Evolutionary conservation across 2,888 invertebrate genomes (phyloP), one percentile per base, ranked within the genome.

Genomic region (Alloplasta piceator): DNA sequence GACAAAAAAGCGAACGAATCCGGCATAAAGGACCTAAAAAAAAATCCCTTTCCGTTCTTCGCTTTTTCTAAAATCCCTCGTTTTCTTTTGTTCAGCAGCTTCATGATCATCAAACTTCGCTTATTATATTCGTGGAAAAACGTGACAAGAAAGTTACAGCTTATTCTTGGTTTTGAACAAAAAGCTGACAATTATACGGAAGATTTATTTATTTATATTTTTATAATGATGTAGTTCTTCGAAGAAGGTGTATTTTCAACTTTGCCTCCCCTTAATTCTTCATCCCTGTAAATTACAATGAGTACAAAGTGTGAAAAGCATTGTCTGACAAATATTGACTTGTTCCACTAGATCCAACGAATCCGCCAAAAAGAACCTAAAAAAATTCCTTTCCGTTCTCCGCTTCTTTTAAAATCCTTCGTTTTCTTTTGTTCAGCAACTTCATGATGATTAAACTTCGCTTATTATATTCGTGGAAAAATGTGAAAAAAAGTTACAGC

Each of bases 381-480:
- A 52, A 76, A 72, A 77, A n/a, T n/a, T n/a, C n/a, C n/a, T 46
- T 67, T 67, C 39, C 52, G 10, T 58, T 36, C 60, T 64, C 55
- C 73, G 60, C 16, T 46, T 50, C 63, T 52, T 36, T 39, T 48
- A 64, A 41, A 10, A 39, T 5, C 48, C 26, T 26, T 68, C 50
- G 9, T 67, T 52, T 60, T 50, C 50, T 48, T 36, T 39, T 41
- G 12, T 60, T 36, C 46, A 50, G 2, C 26, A 41, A 61, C 61
- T 68, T 43, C 6, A 55, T 55, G 66, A 68, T 68, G 66, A 68
- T 68, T 60, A 26, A 68, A 68, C 48, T 50, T 26, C 26, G 26
- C 56, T 48, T 68, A 16, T 55, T 76, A 68, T 14, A 26, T 26
- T 12, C 58, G n/a, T 55, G 55, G 55, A 12, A 63, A 63, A 41